Evolutionary conservation across 2,888 invertebrate genomes (phyloP).

Genomic region (Lochmaea capreae): DNA sequence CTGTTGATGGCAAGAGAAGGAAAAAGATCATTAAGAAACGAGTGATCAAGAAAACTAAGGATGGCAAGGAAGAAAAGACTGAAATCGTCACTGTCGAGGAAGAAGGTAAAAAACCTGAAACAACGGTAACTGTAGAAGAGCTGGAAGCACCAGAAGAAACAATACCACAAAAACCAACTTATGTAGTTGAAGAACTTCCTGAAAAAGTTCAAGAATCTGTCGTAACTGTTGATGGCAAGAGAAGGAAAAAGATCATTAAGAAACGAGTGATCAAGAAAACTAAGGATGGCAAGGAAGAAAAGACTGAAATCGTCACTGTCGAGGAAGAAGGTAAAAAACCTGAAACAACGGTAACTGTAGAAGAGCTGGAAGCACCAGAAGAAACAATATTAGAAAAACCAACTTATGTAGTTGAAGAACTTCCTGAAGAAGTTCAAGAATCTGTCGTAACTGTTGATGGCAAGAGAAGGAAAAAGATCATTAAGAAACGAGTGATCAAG

Average conservation of each 20-base stretch:
- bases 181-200: conserved; percentile 49
- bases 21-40: conserved; percentile 58
- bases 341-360: conserved; percentile 51
- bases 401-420: conserved; percentile 48
- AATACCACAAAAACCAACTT: conserved; percentile 43
- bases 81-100: conserved; percentile 65
- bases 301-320: conserved; percentile 55
- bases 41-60: conserved; percentile 60
- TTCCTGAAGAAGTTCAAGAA: conserved; percentile 49
- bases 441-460: conserved; percentile 59
- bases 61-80: conserved; percentile 60
- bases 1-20: conserved; percentile 53
- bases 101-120: conserved; percentile 55
- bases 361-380: conserved; percentile 50
- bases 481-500: conserved; percentile 62
- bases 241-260: conserved; percentile 74
- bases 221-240: conserved; percentile 72
- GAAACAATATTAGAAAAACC: conserved; percentile 52
- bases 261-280: conserved; percentile 73
- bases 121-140: conserved; percentile 55
- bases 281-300: conserved; percentile 87
- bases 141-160: conserved; percentile 54
- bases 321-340: conserved; percentile 56
- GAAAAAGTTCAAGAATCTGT: conserved; percentile 66
- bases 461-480: conserved; percentile 55